Percentiles rank a stretch among this genome's conserved stretches.
Conservation (phyloP, 1,140 invertebrate species). For the Anagrus nilaparvatae region DNA sequence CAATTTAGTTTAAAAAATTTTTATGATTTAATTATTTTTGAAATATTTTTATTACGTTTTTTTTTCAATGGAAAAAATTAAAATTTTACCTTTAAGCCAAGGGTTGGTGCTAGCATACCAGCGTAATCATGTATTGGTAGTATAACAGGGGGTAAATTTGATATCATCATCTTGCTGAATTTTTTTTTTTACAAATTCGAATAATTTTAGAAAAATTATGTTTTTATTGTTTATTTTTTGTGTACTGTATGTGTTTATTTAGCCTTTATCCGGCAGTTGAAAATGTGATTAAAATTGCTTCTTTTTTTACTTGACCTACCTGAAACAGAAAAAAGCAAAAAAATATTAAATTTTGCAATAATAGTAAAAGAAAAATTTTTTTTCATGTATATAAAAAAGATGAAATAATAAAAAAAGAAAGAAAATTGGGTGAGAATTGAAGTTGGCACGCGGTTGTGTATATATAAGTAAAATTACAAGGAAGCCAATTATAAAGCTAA, state of each 20-base stretch:
- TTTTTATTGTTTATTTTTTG: too few relatives aligned
- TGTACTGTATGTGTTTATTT: too few relatives aligned
- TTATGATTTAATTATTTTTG: too few relatives aligned
- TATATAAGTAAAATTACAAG: slow-evolving; percentile 22
- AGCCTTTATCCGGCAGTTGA: slow-evolving; percentile 23
- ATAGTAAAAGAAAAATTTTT: slow-evolving; percentile 6
- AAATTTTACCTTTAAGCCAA: slow-evolving; percentile 42
- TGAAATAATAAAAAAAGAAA: too few relatives aligned
- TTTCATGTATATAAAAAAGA: too few relatives aligned
- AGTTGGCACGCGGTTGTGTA: too few relatives aligned
- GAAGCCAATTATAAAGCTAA: slow-evolving; percentile 25
- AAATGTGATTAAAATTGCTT: slow-evolving; percentile 28
- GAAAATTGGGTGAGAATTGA: too few relatives aligned
- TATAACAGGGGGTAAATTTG: slow-evolving; percentile 42
- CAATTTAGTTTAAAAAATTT: too few relatives aligned
- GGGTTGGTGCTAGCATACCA: slow-evolving; percentile 38
- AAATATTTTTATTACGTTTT: too few relatives aligned
- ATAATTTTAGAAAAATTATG: too few relatives aligned
- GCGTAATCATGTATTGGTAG: slow-evolving; percentile 39
- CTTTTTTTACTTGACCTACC: slow-evolving; percentile 38
- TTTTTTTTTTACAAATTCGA: too few relatives aligned
- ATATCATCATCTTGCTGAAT: slow-evolving; percentile 37
- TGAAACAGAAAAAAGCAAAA: slow-evolving; percentile 27
- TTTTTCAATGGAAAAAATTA: too few relatives aligned
- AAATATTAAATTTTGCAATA: slow-evolving; percentile 4